Base-by-base conservation (phyloP, 2,888 invertebrate genomes). In the Gerris lacustris region DNA sequence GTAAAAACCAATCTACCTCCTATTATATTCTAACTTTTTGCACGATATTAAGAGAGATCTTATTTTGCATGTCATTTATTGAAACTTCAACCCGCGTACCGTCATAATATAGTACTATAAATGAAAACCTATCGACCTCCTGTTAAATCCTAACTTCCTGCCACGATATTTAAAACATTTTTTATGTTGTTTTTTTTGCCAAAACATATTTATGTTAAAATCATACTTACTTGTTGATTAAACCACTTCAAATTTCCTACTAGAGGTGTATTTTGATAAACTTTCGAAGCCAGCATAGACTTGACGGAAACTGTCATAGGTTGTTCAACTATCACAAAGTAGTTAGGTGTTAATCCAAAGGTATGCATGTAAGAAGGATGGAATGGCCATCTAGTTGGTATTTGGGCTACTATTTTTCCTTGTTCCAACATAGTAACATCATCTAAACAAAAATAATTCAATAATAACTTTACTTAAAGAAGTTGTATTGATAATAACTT, bases 341-440 rank as follows among this genome's bases (percentile, higher is more conserved):
- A 95, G 77, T 92, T 89, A 67, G 91, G 87, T 0, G 95, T 94
- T 73, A 96, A 84, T 55, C 91, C 94, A 80, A 96, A 96, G 2
- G 93, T 92, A 79, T 96, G 96, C 91, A 94, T 94, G 78, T 96
- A 96, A 0, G 90, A 87, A 0, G 93, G 92, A 81, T 91, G 87
- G 63, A 93, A 81, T 47, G 87, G 83, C 92, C 92, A 92, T 72
- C 91, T 85, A 5, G 89, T 87, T 9, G 88, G 88, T 74, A 92
- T 80, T 4, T 85, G 83, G 5, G 88, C 89, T 5, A 91, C 87
- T 44, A 92, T 83, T 74, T 85, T 84, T 0, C 90, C 90, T 75
- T 86, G 82, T 74, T 87, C 85, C 77, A 91, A 90, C 88, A 64
- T 64, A n/a, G 55, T 11, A 11, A 11, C 55, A 15, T 15, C 55